A percentile compares a stretch with the other conserved stretches of the same genome.
These are phyloP conservation scores for Hippocampus zosterae DNA, from an alignment of 2,113 vertebrate species.

Conservation along the genomic window DNA sequence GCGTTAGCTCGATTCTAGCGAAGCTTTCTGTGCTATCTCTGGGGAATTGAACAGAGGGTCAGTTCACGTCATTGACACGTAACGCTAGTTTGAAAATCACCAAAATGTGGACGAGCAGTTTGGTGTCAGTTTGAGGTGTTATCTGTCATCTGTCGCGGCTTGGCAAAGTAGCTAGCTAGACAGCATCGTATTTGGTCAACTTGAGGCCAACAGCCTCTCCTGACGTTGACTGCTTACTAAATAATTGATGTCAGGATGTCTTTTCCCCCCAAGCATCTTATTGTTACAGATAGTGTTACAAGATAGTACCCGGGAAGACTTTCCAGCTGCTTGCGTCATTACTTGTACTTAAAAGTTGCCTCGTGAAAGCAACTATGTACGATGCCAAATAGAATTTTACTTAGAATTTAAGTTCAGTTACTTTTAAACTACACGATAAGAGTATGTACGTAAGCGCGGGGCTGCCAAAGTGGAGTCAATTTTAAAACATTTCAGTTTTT, in stretches of 20 bases:
- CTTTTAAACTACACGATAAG: not conserved
- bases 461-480: too few species aligned
- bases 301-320: not conserved
- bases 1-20: conserved; percentile 35
- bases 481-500: too few species aligned
- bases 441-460: too few species aligned
- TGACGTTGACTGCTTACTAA: conserved; percentile 10
- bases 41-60: not conserved
- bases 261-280: not conserved
- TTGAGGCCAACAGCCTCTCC: conserved; percentile 7
- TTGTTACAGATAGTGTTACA: not conserved
- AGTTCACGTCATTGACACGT: rapidly evolving
- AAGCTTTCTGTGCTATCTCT: not conserved
- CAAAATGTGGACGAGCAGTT: not conserved
- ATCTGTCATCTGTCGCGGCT: not conserved
- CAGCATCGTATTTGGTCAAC: conserved; percentile 8
- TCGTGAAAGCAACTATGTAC: not conserved
- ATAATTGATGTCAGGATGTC: not conserved
- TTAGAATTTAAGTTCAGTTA: not conserved
- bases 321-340: not conserved
- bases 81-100: not conserved
- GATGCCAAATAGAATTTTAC: not conserved
- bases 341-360: not conserved
- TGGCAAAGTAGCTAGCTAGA: not conserved
- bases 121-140: not conserved